Evolutionary conservation across 92 coral and sea anemone species (phyloP), one percentile per base, ranked within the genome.

Genomic region (Paragorgia papillata): DNA sequence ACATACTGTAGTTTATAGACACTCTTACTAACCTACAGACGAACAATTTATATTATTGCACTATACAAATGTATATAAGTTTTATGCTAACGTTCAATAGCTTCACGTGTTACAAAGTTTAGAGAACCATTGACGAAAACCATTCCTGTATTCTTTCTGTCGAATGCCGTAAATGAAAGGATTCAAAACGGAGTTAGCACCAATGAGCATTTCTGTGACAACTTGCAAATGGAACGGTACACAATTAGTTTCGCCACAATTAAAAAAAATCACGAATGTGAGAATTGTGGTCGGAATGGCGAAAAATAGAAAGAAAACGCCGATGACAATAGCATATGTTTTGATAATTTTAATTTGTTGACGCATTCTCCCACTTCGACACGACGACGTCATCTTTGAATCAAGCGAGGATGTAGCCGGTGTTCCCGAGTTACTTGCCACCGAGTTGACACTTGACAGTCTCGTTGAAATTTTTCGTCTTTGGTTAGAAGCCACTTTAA

Each of bases 61-160:
- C n/a, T n/a, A n/a, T n/a, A n/a, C n/a, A n/a, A n/a, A n/a, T n/a
- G n/a, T n/a, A n/a, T n/a, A n/a, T n/a, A n/a, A n/a, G n/a, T n/a
- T n/a, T n/a, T n/a, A n/a, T n/a, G n/a, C n/a, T n/a, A n/a, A n/a
- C n/a, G n/a, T n/a, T n/a, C n/a, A n/a, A n/a, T n/a, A n/a, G n/a
- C n/a, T n/a, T n/a, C n/a, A n/a, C n/a, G n/a, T 27, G 29, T 34
- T 29, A n/a, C 13, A 21, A 28, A 27, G 48, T 19, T 25, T 15
- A 1, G 43, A 62, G 21, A 62, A 62, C 18, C 28, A 2, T 19
- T 62, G 39, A 21, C 68, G 39, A 62, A 28, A 62, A 31, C 21
- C 68, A 62, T 31, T 62, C 48, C 46, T 62, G 34, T 62, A 62
- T 62, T 62, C 68, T 34, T 62, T n/a, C n/a, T n/a, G n/a, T n/a